Base-by-base conservation (phyloP, 2,888 invertebrate species). In the Monoplex corrugatus region DNA sequence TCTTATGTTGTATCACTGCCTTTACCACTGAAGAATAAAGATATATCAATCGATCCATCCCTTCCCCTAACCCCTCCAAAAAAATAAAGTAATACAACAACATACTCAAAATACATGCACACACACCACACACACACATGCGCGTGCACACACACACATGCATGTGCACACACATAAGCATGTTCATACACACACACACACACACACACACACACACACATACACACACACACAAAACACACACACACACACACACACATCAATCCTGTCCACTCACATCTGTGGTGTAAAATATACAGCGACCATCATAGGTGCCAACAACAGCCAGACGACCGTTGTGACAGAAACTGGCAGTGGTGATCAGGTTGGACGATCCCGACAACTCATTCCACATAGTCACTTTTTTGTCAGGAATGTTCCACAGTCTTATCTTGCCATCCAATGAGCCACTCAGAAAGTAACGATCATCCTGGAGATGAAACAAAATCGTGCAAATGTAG, bases 331-430 rank as follows among this genome's bases (percentile, higher is more conserved):
- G 99, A 16, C 99, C 99, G 96, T 99, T 99, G 95, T 98, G 98
- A 95, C 99, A 99, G 96, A 99, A 99, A 96, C 99, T 99, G 0
- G 99, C 99, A 0, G 99, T 98, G 0, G 99, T 99, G 95, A 99
- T 99, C 23, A 99, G 97, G 95, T 98, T 98, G 0, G 95, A 93
- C 80, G 93, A 98, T n/a, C 98, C 98, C 13, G 92, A 92, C n/a
- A 94, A 94, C 96, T 99, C 99, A 96, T 98, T 99, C 99, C 99
- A 99, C 13, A 99, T 97, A 0, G 99, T 98, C 13, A 99, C 99
- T 96, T 99, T 99, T 96, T 99, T 99, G 95, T 99, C 99, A 0
- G 99, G 99, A 95, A 99, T 99, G 96, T 99, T 99, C 99, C 99
- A 99, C 13, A 99, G 96, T n/a, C 99, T 97, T 86, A 99, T 97